These are phyloP conservation scores for Phoronis australis DNA, from an alignment of 2,888 invertebrate species.

Conservation along the genomic window DNA sequence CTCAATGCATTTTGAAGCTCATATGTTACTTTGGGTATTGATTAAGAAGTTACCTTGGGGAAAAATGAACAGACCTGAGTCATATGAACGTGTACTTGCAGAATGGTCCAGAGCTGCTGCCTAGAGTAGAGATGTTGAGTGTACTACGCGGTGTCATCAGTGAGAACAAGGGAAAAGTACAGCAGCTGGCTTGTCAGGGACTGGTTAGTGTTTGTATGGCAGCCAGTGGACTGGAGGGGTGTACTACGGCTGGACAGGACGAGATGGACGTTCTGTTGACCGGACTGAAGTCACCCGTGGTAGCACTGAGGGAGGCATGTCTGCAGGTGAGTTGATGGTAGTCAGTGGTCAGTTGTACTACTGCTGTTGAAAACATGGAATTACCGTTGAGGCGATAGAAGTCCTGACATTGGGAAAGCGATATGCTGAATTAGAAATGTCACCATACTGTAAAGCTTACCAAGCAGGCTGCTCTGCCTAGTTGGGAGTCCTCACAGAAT, in stretches of 20 bases:
- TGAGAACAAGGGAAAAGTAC: conserved; percentile 46
- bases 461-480: too few relatives aligned
- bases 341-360: not conserved
- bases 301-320: conserved; percentile 73
- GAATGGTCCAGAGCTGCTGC: conserved; percentile 72
- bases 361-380: too few relatives aligned
- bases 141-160: conserved; percentile 60
- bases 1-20: too few relatives aligned
- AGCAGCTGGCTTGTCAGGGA: conserved; percentile 74
- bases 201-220: conserved; percentile 73
- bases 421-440: too few relatives aligned
- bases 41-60: conserved; percentile 89
- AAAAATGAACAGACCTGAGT: conserved; percentile 76
- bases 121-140: conserved; percentile 74
- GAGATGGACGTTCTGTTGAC: conserved; percentile 74
- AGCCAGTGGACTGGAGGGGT: conserved; percentile 65
- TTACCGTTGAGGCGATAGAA: too few relatives aligned
- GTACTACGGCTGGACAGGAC: conserved; percentile 61
- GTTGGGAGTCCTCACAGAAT: too few relatives aligned
- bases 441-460: too few relatives aligned
- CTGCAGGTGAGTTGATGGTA: conserved; percentile 53
- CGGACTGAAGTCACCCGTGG: conserved; percentile 68
- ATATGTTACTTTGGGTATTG: too few relatives aligned
- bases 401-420: too few relatives aligned
- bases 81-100: conserved; percentile 68